Conservation (phyloP, 2,797 vertebrate species). For the Echeneis naucrates region DNA sequence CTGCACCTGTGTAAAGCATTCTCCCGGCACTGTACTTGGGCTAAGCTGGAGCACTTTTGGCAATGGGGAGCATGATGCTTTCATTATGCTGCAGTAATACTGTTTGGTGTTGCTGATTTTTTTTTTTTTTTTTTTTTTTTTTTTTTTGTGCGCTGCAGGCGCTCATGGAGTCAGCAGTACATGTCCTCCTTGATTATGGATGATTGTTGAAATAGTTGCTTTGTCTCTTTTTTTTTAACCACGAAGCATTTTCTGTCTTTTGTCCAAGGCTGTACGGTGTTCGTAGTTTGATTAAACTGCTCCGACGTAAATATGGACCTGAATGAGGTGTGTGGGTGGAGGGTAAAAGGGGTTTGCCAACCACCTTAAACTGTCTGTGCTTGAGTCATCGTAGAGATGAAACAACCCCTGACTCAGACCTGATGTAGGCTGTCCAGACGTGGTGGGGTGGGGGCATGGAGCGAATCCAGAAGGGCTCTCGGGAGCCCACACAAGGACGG, state of each 20-base stretch:
- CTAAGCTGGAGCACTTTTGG: constrained; percentile 43
- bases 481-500: constrained; percentile 66
- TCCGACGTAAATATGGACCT: constrained; percentile 49
- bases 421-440: constrained; percentile 69
- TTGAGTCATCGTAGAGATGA: constrained; percentile 66
- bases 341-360: constrained; percentile 40
- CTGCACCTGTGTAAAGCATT: constrained; percentile 13
- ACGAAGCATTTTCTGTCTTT: constrained; percentile 20
- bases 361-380: constrained; percentile 51
- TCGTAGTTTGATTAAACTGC: constrained; percentile 27
- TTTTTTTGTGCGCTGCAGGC: constrained; percentile 54
- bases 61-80: constrained; percentile 45
- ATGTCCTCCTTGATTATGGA: constrained; percentile 35
- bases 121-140: too few species aligned
- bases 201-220: constrained; percentile 34
- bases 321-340: constrained; percentile 42
- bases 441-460: constrained; percentile 31
- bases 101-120: constrained; percentile 58
- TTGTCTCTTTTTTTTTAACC: constrained; percentile 3
- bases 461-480: constrained; percentile 57
- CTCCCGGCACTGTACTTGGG: constrained; percentile 28
- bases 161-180: constrained; percentile 42
- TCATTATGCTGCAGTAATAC: constrained; percentile 50
- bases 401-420: constrained; percentile 69
- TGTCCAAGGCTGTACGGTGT: constrained; percentile 19